These are phyloP conservation scores for Tinea pellionella DNA, from an alignment of 2,888 invertebrate species.

Conservation along the genomic window DNA sequence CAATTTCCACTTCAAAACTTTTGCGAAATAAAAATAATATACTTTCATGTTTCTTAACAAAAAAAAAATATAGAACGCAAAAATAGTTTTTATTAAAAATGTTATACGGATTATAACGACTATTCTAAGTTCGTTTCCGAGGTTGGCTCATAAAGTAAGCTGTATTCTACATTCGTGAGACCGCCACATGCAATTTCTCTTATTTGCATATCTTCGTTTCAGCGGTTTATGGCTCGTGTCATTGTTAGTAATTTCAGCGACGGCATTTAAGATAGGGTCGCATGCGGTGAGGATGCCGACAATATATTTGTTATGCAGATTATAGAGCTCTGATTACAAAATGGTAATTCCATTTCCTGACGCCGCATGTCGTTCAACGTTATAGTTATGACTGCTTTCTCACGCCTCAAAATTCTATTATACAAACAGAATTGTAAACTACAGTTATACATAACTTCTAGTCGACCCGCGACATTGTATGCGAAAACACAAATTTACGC, in stretches of 20 bases:
- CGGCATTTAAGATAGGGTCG: slow-evolving; percentile 14
- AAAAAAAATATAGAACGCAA: no score
- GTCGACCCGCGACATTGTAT: no score
- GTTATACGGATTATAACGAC: not conserved
- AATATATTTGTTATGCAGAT: slow-evolving; percentile 23
- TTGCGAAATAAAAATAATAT: no score
- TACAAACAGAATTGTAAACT: slow-evolving; percentile 14
- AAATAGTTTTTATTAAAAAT: no score
- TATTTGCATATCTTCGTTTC: slow-evolving; percentile 40
- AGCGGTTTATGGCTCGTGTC: slow-evolving; percentile 37
- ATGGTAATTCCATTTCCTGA: slow-evolving; percentile 19
- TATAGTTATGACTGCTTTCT: slow-evolving; percentile 16
- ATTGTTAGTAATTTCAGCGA: slow-evolving; percentile 32
- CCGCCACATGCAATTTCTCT: slow-evolving; percentile 19
- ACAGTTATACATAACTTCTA: not conserved
- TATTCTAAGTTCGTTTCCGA: not conserved
- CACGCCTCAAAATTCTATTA: slow-evolving; percentile 10
- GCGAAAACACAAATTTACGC: no score
- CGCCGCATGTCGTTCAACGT: slow-evolving; percentile 15
- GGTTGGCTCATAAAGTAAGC: not conserved
- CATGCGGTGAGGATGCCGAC: slow-evolving; percentile 17
- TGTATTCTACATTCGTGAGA: slow-evolving; percentile 21
- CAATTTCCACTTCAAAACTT: not conserved
- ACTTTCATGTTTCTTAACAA: no score
- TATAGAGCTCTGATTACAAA: slow-evolving; percentile 20